Base-by-base conservation (phyloP, 2,888 invertebrate species). In the Nephrotoma flavescens region DNA sequence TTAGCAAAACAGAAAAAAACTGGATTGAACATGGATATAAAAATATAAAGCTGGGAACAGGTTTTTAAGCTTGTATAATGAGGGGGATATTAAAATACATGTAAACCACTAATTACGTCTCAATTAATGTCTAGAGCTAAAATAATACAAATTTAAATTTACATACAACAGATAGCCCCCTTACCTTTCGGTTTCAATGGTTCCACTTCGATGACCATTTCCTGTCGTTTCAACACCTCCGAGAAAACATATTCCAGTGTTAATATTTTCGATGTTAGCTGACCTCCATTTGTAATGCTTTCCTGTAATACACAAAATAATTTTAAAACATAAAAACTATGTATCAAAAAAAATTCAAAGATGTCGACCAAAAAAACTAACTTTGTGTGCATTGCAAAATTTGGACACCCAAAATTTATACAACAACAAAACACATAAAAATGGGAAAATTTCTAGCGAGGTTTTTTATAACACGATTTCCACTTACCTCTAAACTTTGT, bases 171-270 rank as follows among this genome's bases (percentile, higher is more conserved):
- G 0, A 6, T 9, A 52, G 41, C 41, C 11, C 31, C 41, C 85
- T 89, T 90, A 93, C 93, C 93, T 89, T 92, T 89, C 19, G 93
- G 93, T 90, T 94, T 94, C 87, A 94, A 89, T 84, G 94, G 94
- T 41, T 93, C 90, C 86, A 94, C 91, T 90, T 94, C 93, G 87
- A 94, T 92, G 87, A 93, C 92, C 93, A 96, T 93, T 89, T 95
- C 94, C 52, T 94, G 93, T 87, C 95, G 93, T 90, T 93, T 94
- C 19, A 96, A 90, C 86, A 96, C 90, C 89, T 94, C 94, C 41
- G 93, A 92, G 90, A 96, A 96, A 89, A 96, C 93, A 85, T 94
- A 93, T 91, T 96, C 96, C 88, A 96, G 90, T 31, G 95, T 94
- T 86, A 95, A 92, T 89, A 96, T 92, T 88, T 94, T 93, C 87